Evolutionary conservation across 1,140 invertebrate species (phyloP).

Genomic region (Pogonomyrmex californicus): DNA sequence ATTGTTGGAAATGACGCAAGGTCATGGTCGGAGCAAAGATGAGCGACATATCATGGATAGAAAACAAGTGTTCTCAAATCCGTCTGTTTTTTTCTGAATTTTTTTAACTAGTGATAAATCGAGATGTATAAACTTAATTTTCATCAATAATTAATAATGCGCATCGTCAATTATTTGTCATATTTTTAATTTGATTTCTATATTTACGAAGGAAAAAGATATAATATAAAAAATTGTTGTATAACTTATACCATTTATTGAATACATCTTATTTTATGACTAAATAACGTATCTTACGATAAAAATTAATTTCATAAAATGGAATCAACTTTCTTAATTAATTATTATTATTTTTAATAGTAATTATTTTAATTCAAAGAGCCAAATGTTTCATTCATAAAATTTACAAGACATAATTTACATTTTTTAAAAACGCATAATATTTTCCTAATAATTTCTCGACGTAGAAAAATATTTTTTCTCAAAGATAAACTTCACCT

Average conservation of each 20-base stretch:
- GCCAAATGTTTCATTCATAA: too few species aligned
- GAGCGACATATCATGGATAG: not conserved
- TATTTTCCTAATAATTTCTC: not conserved
- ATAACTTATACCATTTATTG: not conserved
- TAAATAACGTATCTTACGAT: not conserved
- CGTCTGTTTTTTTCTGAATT: not conserved
- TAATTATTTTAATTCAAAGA: too few species aligned
- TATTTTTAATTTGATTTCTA: not conserved
- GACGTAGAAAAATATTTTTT: not conserved
- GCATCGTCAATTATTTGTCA: not conserved
- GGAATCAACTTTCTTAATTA: not conserved
- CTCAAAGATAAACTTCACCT: not conserved
- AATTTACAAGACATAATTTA: not conserved
- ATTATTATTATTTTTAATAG: too few species aligned
- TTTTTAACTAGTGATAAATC: not conserved
- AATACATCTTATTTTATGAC: not conserved
- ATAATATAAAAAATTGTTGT: too few species aligned
- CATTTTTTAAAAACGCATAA: not conserved
- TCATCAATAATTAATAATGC: not conserved
- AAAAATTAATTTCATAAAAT: constrained; percentile 12
- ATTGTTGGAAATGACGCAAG: constrained; percentile 60
- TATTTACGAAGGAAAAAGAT: too few species aligned
- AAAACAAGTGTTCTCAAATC: not conserved
- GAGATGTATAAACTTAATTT: not conserved
- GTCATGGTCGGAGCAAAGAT: constrained; percentile 41